Percentiles rank a stretch among this genome's conserved stretches.
These are phyloP conservation scores for Ibidorhyncha struthersii DNA, from an alignment of 2,113 vertebrate genomes.

Conservation along the genomic window DNA sequence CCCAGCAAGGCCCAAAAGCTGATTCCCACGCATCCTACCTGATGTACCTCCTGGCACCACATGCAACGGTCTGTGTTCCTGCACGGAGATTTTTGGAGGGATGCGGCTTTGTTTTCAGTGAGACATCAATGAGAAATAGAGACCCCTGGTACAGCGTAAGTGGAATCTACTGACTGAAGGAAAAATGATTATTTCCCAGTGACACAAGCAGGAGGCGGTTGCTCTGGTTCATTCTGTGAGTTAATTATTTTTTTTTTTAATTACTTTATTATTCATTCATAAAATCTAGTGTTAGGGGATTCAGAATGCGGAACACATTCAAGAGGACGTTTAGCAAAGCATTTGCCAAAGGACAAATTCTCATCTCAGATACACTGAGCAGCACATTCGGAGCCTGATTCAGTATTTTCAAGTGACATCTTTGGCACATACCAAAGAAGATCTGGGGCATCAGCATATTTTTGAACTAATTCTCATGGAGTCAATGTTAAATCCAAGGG, in stretches of 20 bases:
- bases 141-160: neutral
- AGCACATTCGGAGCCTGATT: neutral
- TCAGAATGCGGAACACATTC: neutral
- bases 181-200: neutral
- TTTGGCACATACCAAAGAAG: neutral
- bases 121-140: neutral
- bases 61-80: accelerated
- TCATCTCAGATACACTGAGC: neutral
- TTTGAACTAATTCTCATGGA: neutral
- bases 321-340: neutral
- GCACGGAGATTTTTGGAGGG: neutral
- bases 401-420: neutral
- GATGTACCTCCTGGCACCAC: neutral
- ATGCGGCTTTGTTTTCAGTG: neutral
- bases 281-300: neutral
- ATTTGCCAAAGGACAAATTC: neutral
- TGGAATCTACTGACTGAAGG: accelerated
- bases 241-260: neutral
- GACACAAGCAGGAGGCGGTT: neutral
- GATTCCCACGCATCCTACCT: neutral
- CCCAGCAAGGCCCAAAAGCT: neutral
- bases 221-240: neutral
- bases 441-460: neutral
- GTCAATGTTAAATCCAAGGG: neutral
- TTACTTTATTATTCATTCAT: neutral